Percentiles rank a stretch among this genome's conserved stretches.
These are phyloP conservation scores for Drosophila erecta DNA, from an alignment of 1,140 invertebrate species.

Conservation along the genomic window DNA sequence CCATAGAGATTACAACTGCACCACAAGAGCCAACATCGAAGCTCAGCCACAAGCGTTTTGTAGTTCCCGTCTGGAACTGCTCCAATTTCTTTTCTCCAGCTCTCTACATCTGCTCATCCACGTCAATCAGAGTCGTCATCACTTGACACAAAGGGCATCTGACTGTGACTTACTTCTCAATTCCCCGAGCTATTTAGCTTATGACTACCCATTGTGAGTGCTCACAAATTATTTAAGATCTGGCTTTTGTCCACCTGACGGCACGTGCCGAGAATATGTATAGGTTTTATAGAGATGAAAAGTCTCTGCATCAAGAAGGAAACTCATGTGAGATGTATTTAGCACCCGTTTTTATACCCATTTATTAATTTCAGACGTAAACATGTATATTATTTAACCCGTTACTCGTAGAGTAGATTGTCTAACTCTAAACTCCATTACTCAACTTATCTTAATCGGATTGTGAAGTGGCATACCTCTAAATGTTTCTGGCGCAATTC, in stretches of 20 bases:
- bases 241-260: conserved; percentile 28
- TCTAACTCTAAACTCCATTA: too few species aligned
- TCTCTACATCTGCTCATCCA: background rate
- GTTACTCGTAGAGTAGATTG: too few species aligned
- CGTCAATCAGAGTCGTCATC: conserved; percentile 35
- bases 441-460: too few species aligned
- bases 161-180: conserved; percentile 22
- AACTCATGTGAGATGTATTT: background rate
- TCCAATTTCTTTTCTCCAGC: conserved; percentile 9
- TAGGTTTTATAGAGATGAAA: background rate
- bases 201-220: conserved; percentile 22
- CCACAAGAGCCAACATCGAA: conserved; percentile 36
- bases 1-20: conserved; percentile 40
- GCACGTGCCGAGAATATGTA: conserved; percentile 25
- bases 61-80: conserved; percentile 22
- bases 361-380: too few species aligned
- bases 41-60: conserved; percentile 31
- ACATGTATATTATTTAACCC: too few species aligned
- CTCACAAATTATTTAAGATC: conserved; percentile 33
- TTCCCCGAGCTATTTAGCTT: conserved; percentile 14
- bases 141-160: conserved; percentile 40
- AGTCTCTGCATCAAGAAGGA: too few species aligned
- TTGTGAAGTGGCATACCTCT: too few species aligned
- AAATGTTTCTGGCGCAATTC: too few species aligned
- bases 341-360: background rate